Conservation (phyloP, 2,797 vertebrate genomes). For the Chelonia mydas region DNA sequence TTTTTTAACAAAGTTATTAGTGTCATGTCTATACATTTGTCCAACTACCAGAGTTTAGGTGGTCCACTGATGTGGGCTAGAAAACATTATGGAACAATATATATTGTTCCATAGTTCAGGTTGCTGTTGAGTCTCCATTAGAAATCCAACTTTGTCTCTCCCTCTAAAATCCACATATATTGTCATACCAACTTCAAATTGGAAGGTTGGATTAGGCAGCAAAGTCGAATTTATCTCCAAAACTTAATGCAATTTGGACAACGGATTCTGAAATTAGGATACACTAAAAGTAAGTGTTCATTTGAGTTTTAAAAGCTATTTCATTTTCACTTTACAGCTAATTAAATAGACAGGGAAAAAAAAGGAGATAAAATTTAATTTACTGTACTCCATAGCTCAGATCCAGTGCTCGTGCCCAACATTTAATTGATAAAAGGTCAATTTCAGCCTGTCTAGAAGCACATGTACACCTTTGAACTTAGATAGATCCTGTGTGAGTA, state of each 20-base stretch:
- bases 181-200: not conserved
- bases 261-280: not conserved
- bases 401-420: rapidly evolving
- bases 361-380: not conserved
- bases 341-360: not conserved
- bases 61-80: not conserved
- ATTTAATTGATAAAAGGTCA: not conserved
- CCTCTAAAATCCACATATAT: not conserved
- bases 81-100: not conserved
- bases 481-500: not conserved
- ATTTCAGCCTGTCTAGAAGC: not conserved
- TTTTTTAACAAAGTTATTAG: not conserved
- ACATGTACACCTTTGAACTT: not conserved
- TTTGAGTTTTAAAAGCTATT: not conserved
- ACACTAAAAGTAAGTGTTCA: not conserved
- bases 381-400: rapidly evolving
- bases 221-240: not conserved
- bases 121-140: not conserved
- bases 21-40: not conserved
- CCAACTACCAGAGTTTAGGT: not conserved
- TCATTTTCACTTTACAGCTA: not conserved
- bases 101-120: not conserved
- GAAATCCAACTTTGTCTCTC: not conserved
- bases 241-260: not conserved
- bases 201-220: not conserved